Base-by-base conservation (phyloP, 2,113 vertebrate genomes). In the Mesoclemmys tuberculata region DNA sequence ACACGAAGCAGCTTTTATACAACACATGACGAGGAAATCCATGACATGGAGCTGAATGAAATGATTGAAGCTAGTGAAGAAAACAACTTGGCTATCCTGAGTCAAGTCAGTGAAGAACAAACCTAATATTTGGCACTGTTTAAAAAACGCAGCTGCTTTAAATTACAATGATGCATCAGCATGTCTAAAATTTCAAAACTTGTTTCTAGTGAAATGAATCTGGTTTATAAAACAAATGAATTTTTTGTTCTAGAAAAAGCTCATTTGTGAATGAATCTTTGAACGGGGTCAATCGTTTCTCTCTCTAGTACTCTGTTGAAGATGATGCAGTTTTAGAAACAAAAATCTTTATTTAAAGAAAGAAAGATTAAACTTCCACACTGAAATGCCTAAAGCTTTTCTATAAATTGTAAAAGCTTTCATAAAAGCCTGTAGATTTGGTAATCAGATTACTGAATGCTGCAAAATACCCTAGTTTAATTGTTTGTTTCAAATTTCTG, bases 31-130 rank as follows among this genome's bases (percentile, higher is more conserved):
- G 98, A 99, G 26, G 98, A 98, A 71, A 80, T 98, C 27, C 97
- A 98, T 11, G 96, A 99, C 61, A 97, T 99, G 97, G 98, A 99
- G 90, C 98, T 99, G 90, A 96, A 97, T 11, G 98, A 98, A 51
- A 94, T 98, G 94, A 97, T 97, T 51, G 98, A 98, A 51, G 85
- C 98, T 61, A 94, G 44, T 80, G 98, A 96, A 38, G 97, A 98
- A n/a, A 96, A 77, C 58, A 91, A 80, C 3, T 94, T 96, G 14
- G n/a, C 49, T 71, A 95, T 93, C 64, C 13, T 87, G 80, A 97
- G 86, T 80, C 97, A 95, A 84, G 56, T 85, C 83, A 85, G 35
- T 64, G 94, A 97, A 74, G 96, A 98, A 54, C 95, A 89, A 92
- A 97, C 96, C 52, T 97, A 98, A 80, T 94, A 95, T 79, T 64